Evolutionary conservation across 2,888 invertebrate genomes (phyloP).

Genomic region (Syrista parreyssii): DNA sequence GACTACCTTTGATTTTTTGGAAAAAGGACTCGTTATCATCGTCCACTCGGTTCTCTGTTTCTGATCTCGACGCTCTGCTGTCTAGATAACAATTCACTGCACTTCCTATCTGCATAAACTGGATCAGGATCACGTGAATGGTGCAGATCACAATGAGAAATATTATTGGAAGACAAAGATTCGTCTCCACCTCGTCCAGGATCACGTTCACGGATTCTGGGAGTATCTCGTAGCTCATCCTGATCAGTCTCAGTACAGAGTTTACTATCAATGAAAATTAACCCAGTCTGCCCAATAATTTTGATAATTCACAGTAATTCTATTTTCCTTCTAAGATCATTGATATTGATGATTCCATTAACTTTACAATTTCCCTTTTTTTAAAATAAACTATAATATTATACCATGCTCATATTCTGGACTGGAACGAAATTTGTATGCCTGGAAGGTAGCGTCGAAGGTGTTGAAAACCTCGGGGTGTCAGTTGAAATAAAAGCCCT

Average conservation of each 20-base stretch:
- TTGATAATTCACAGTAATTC: not conserved
- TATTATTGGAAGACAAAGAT: constrained; percentile 54
- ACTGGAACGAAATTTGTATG: not conserved
- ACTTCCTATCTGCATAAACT: constrained; percentile 38
- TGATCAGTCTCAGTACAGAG: not conserved
- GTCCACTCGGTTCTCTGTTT: not conserved
- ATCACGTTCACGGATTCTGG: constrained; percentile 48
- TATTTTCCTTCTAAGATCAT: not conserved
- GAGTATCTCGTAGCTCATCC: constrained; percentile 29
- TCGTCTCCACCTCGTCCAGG: constrained; percentile 53
- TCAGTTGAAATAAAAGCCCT: not conserved
- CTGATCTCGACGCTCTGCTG: not conserved
- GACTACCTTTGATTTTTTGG: not conserved
- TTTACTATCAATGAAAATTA: not conserved
- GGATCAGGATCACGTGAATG: constrained; percentile 50
- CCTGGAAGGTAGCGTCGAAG: not conserved
- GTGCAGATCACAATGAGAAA: constrained; percentile 53
- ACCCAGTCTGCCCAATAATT: not conserved
- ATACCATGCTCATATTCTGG: not conserved
- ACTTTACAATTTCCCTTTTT: not conserved
- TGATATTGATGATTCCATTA: not conserved
- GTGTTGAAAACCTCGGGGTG: not conserved
- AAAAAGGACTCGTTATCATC: not conserved
- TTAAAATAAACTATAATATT: not conserved
- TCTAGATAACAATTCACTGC: not conserved